Evolutionary conservation across 2,113 vertebrate genomes (phyloP).

Genomic region (Heterochromis multidens): DNA sequence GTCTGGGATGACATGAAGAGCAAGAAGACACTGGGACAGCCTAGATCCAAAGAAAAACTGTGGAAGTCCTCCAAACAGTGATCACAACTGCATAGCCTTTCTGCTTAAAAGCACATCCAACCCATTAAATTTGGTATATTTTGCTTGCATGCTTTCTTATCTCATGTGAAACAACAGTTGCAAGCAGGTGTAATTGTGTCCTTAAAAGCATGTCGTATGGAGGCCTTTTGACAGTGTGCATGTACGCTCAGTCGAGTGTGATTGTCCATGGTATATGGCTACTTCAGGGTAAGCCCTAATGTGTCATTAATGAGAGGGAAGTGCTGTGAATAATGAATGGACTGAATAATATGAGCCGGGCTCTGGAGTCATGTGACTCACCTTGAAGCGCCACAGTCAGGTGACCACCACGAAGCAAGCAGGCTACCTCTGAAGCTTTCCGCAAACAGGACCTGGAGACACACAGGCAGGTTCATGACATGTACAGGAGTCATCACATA

Average conservation of each 20-base stretch:
- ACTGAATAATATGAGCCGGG: constrained; percentile 38
- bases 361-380: constrained; percentile 61
- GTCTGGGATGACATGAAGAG: too few relatives aligned
- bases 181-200: not conserved
- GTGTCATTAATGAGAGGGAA: constrained; percentile 46
- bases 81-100: fast-evolving
- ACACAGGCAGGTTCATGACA: not conserved
- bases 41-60: too few relatives aligned
- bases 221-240: constrained; percentile 6
- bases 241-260: constrained; percentile 21
- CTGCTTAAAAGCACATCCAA: not conserved
- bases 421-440: constrained; percentile 85
- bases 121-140: not conserved
- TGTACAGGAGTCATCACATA: not conserved
- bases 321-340: constrained; percentile 56
- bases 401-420: constrained; percentile 79
- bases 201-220: not conserved
- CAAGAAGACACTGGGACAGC: too few relatives aligned
- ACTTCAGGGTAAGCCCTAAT: constrained; percentile 34
- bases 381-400: constrained; percentile 91
- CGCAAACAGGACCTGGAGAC: constrained; percentile 82
- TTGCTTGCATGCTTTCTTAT: not conserved
- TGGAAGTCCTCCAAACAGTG: too few relatives aligned
- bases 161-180: not conserved
- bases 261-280: not conserved